Evolutionary conservation across 2,888 invertebrate species (phyloP), one percentile per base, ranked within the genome.

Genomic region (Campopleginae sp.): DNA sequence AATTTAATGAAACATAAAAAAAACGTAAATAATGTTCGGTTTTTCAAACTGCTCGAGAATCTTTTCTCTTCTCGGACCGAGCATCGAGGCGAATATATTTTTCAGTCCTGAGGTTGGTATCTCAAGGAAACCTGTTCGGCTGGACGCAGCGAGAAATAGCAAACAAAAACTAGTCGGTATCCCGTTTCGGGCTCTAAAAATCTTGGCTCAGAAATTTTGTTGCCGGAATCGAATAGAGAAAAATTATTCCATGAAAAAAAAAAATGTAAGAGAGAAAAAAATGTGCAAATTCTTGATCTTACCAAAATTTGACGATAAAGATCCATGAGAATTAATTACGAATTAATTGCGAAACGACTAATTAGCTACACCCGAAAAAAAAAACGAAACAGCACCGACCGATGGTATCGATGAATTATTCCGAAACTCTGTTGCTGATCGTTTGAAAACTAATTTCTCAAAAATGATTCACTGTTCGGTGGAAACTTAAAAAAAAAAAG

Each of bases 61-160:
- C 2, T 23, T 58, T 58, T 58, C 12, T 54, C 10, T 23, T 4
- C 19, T 4, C 54, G 54, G 23, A 23, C 0, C 23, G 12, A 58
- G 5, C 58, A 23, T 58, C 58, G 27, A 27, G 27, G 23, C 27
- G 27, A 58, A 58, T 12, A 58, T 58, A 27, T 58, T 58, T 58
- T 58, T 58, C 27, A 14, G 27, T 27, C 58, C 27, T 4, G 14
- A 58, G 58, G 58, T 27, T 58, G 27, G 58, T 58, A 14, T 14
- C 23, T 27, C 14, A 27, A 58, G 27, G 58, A 58, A 51, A 58
- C 58, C 58, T 58, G 58, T 58, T 58, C 23, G 27, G 27, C 58
- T 14, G 14, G 27, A 14, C 14, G 58, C 5, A 58, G 27, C 58
- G 27, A 58, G 27, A 58, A 58, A 58, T 58, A 27, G 58, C 58